Evolutionary conservation across 2,888 invertebrate genomes (phyloP).

Genomic region (Pterostichus niger): DNA sequence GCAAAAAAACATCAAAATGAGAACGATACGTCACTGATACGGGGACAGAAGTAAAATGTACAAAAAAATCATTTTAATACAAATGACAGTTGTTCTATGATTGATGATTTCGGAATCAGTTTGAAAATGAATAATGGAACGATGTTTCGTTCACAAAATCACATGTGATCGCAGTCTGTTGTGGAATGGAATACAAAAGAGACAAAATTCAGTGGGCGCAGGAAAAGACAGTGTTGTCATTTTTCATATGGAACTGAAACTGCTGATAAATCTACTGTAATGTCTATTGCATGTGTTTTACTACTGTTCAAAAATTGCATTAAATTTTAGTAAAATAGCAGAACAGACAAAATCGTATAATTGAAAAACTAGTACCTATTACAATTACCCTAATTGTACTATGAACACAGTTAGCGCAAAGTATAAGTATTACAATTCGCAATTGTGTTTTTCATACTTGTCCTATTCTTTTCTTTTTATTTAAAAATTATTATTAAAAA

Average conservation of each 20-base stretch:
- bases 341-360: too few relatives aligned
- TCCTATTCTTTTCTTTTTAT: too few relatives aligned
- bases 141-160: conserved; percentile 31
- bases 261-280: conserved; percentile 13
- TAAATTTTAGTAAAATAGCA: too few relatives aligned
- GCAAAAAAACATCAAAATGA: conserved; percentile 6
- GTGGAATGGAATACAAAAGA: conserved; percentile 54
- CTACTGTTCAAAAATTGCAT: too few relatives aligned
- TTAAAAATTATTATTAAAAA: too few relatives aligned
- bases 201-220: conserved; percentile 16
- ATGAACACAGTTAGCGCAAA: too few relatives aligned
- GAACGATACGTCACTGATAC: conserved; percentile 29
- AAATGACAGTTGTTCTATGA: conserved; percentile 64
- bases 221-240: conserved; percentile 39
- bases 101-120: conserved; percentile 63
- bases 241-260: conserved; percentile 19
- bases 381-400: too few relatives aligned
- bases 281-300: not conserved
- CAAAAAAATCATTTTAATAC: conserved; percentile 59
- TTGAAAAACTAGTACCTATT: too few relatives aligned
- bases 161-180: conserved; percentile 25
- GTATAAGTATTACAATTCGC: too few relatives aligned
- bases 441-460: too few relatives aligned
- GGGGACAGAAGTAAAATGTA: conserved; percentile 21
- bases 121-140: conserved; percentile 61